phyloP scores from a whole-genome alignment of 2,113 vertebrate genomes.

The Xenotilapia leptura region DNA sequence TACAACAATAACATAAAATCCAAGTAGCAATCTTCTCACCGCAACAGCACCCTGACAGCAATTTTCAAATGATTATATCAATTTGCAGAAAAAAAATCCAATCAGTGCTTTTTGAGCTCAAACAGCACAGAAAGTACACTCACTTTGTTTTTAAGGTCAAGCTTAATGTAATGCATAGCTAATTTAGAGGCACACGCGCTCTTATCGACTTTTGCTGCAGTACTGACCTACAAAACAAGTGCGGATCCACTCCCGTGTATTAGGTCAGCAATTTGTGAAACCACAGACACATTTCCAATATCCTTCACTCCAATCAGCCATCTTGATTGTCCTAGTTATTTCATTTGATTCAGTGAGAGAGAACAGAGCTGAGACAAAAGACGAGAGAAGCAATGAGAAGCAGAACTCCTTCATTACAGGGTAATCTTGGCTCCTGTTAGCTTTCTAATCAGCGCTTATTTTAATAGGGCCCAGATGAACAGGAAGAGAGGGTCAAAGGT shows the following conservation, averaged over 20 bases:
- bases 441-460: slow-evolving; percentile 37
- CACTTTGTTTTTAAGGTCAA: slow-evolving; percentile 53
- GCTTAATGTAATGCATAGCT: slow-evolving; percentile 50
- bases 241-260: slow-evolving; percentile 40
- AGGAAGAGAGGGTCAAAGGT: slow-evolving; percentile 48
- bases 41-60: neutral
- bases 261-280: slow-evolving; percentile 63
- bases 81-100: neutral
- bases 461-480: slow-evolving; percentile 38
- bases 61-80: slow-evolving; percentile 7
- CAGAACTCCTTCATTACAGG: slow-evolving; percentile 30
- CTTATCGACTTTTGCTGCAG: slow-evolving; percentile 49
- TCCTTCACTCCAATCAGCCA: slow-evolving; percentile 51
- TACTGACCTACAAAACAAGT: slow-evolving; percentile 60
- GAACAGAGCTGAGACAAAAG: slow-evolving; percentile 26
- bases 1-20: slow-evolving; percentile 13
- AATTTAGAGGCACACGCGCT: slow-evolving; percentile 14
- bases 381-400: neutral
- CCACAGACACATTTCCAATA: slow-evolving; percentile 62
- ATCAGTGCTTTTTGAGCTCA: neutral
- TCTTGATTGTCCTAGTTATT: slow-evolving; percentile 60
- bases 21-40: neutral
- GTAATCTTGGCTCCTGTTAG: slow-evolving; percentile 41
- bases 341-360: slow-evolving; percentile 38
- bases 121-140: neutral